Evolutionary conservation across 2,888 invertebrate species (phyloP), one percentile per base, ranked within the genome.

Genomic region (Leucophora obtusa): DNA sequence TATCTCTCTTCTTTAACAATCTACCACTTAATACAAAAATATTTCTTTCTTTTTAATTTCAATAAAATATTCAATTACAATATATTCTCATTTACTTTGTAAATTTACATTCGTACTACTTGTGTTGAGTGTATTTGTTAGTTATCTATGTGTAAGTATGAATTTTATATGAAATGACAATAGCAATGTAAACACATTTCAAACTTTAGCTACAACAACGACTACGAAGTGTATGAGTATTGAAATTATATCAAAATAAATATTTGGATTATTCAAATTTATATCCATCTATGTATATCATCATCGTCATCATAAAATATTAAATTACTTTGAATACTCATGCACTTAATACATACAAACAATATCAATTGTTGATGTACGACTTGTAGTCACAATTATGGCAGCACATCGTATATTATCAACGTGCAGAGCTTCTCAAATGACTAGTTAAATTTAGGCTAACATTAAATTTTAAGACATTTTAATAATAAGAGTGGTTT

Each of bases 31-130:
- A 47, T 47, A 47, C 14, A 28, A 28, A 28, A 4, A 38, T n/a
- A n/a, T 47, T n/a, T 47, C n/a, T 47, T n/a, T n/a, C n/a, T 1
- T 47, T 47, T 47, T n/a, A n/a, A 47, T 47, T 47, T 47, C 5
- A 47, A 47, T 47, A 73, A 73, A 73, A 65, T 76, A 75, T 76
- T 76, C 70, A 76, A 76, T 76, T 76, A 70, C 76, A 70, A 65
- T 65, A 70, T 58, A 56, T 76, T 76, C 63, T 76, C 63, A 62
- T 50, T 69, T 65, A 58, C 72, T 18, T 33, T 62, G 47, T 33
- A 54, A 33, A 65, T 21, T 62, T 50, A 38, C 35, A 35, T 21
- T 24, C n/a, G 28, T 21, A 15, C 43, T 47, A n/a, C 17, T 11
- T 50, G 38, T 1, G 8, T 28, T 65, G 53, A 17, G 24, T 18